Conservation (phyloP, 2,888 invertebrate genomes). For the Bombylius discolor region DNA sequence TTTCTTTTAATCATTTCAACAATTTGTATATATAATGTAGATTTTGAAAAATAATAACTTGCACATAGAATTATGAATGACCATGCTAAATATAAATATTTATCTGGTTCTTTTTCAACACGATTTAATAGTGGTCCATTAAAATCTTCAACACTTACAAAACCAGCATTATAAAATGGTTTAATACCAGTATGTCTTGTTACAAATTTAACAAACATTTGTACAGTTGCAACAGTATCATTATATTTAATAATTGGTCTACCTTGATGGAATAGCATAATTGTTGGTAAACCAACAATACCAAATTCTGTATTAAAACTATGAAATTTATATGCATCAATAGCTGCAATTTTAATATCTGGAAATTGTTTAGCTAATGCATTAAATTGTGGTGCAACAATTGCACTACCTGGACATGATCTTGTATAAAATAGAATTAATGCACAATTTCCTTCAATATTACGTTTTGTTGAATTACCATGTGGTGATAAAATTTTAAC, state of each 20-base stretch:
- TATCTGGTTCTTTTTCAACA: slow-evolving; percentile 66
- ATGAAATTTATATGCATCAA: slow-evolving; percentile 74
- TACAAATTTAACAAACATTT: slow-evolving; percentile 66
- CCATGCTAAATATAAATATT: slow-evolving; percentile 74
- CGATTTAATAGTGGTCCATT: slow-evolving; percentile 67
- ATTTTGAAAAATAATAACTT: slow-evolving; percentile 62
- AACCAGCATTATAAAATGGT: slow-evolving; percentile 43
- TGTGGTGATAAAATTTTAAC: slow-evolving; percentile 28
- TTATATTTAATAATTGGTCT: slow-evolving; percentile 74
- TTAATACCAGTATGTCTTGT: slow-evolving; percentile 59
- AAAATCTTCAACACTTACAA: slow-evolving; percentile 62
- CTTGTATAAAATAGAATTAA: slow-evolving; percentile 80
- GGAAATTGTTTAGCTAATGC: slow-evolving; percentile 79
- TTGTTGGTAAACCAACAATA: slow-evolving; percentile 77
- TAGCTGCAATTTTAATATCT: slow-evolving; percentile 71
- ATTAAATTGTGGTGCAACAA: slow-evolving; percentile 82
- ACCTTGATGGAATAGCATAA: slow-evolving; percentile 82
- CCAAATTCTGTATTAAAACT: slow-evolving; percentile 84
- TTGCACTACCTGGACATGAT: slow-evolving; percentile 80
- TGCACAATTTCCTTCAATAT: slow-evolving; percentile 55
- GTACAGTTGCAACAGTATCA: slow-evolving; percentile 64
- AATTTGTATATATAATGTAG: slow-evolving; percentile 63
- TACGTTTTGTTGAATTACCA: slow-evolving; percentile 40
- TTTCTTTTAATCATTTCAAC: slow-evolving; percentile 73
- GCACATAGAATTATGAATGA: slow-evolving; percentile 63